These are phyloP conservation scores for Pedionomus torquatus DNA, from an alignment of 2,113 vertebrate species.

Conservation along the genomic window DNA sequence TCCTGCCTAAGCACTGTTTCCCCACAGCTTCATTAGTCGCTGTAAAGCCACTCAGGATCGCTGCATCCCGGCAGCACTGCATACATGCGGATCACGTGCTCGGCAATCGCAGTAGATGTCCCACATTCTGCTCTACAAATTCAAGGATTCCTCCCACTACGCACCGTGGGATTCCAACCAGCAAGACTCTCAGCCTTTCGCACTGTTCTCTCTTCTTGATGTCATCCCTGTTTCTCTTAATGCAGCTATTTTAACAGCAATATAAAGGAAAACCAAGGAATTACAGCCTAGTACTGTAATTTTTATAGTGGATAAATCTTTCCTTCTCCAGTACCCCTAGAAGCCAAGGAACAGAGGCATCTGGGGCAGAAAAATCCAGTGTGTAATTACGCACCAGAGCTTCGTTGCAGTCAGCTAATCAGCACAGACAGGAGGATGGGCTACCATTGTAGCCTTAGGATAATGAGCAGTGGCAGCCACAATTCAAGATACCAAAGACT, in stretches of 20 bases:
- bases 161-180: rapidly evolving
- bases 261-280: not conserved
- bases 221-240: not conserved
- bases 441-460: not conserved
- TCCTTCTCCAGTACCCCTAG: not conserved
- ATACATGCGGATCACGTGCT: not conserved
- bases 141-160: not conserved
- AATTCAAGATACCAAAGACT: not conserved
- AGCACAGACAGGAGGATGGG: not conserved
- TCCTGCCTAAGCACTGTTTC: constrained; percentile 53
- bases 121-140: not conserved
- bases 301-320: rapidly evolving
- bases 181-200: not conserved
- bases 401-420: not conserved
- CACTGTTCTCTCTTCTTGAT: not conserved
- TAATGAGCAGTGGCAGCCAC: not conserved
- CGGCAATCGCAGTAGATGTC: not conserved
- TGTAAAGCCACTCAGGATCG: not conserved
- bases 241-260: not conserved
- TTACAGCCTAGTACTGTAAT: not conserved
- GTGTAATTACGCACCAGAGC: not conserved
- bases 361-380: not conserved
- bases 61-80: not conserved
- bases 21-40: not conserved
- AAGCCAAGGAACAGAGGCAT: not conserved